Conservation (phyloP, 2,797 vertebrate species). For the Staurois parvus region DNA sequence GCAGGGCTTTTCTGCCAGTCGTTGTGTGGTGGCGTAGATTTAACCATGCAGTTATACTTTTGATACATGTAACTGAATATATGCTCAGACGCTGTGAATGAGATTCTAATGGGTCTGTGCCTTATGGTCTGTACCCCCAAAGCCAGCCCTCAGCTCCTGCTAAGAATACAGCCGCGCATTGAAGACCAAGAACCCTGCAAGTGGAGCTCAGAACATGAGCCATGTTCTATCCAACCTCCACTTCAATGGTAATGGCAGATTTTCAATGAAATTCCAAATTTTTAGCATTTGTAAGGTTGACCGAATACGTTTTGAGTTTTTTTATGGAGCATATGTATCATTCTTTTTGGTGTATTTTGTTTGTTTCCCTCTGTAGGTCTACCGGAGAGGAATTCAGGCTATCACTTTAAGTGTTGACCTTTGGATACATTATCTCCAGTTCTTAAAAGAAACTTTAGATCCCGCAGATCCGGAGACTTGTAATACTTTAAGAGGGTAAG, state of each 20-base stretch:
- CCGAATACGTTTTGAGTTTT: conserved; percentile 82
- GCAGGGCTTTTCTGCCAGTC: conserved; percentile 85
- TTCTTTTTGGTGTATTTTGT: conserved; percentile 63
- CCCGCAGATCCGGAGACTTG: conserved; percentile 85
- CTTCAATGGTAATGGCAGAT: conserved; percentile 89
- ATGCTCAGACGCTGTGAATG: conserved; percentile 88
- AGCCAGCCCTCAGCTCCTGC: conserved; percentile 86
- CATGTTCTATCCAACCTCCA: conserved; percentile 89
- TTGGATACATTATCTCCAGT: conserved; percentile 97
- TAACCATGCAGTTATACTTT: conserved; percentile 81
- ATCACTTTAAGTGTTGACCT: conserved; percentile 98
- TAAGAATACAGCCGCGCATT: conserved; percentile 87
- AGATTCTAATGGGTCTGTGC: conserved; percentile 89
- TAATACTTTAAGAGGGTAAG: conserved; percentile 91
- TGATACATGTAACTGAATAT: conserved; percentile 87
- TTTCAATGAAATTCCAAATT: conserved; percentile 88
- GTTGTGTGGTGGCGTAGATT: conserved; percentile 76
- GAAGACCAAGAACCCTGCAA: conserved; percentile 88
- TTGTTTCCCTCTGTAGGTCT: conserved; percentile 84
- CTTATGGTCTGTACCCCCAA: conserved; percentile 88
- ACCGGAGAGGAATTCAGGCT: conserved; percentile 94
- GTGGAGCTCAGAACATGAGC: conserved; percentile 88
- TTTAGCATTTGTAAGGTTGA: conserved; percentile 86
- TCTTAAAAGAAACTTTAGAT: conserved; percentile 94
- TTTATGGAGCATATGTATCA: conserved; percentile 67